These are phyloP conservation scores for Lycia hirtaria DNA, from an alignment of 2,888 invertebrate genomes.

Conservation along the genomic window DNA sequence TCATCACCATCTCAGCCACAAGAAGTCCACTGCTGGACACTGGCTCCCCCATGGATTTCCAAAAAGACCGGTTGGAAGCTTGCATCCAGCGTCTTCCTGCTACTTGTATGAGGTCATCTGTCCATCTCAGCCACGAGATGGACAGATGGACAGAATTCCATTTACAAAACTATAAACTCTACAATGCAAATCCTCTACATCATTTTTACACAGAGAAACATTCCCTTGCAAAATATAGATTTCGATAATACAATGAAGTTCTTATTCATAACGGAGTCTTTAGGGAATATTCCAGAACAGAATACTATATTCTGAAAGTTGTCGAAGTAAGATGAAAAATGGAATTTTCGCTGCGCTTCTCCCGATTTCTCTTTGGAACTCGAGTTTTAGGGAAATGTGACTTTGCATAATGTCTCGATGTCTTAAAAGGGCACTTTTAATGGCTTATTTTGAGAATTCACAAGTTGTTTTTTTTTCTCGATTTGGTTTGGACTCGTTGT, in stretches of 20 bases:
- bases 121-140: too few relatives aligned
- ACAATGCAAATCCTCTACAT: constrained; percentile 15
- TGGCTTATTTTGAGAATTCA: constrained; percentile 12
- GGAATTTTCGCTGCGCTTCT: constrained; percentile 34
- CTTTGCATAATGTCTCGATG: constrained; percentile 39
- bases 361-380: constrained; percentile 35
- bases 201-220: constrained; percentile 11
- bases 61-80: too few relatives aligned
- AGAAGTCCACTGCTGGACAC: too few relatives aligned
- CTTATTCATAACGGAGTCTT: constrained; percentile 48
- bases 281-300: constrained; percentile 42
- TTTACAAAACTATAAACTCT: background rate
- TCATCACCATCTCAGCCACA: too few relatives aligned
- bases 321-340: constrained; percentile 45
- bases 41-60: too few relatives aligned
- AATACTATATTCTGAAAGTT: constrained; percentile 41
- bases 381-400: constrained; percentile 36
- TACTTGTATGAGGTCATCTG: too few relatives aligned
- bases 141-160: background rate
- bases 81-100: too few relatives aligned
- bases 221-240: constrained; percentile 34
- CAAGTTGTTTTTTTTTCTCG: background rate
- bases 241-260: constrained; percentile 46
- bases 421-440: constrained; percentile 25
- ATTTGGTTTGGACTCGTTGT: background rate